A percentile compares a stretch with the other conserved stretches of the same genome.
Conservation (phyloP, 2,113 vertebrate species). For the Scopus umbretta region DNA sequence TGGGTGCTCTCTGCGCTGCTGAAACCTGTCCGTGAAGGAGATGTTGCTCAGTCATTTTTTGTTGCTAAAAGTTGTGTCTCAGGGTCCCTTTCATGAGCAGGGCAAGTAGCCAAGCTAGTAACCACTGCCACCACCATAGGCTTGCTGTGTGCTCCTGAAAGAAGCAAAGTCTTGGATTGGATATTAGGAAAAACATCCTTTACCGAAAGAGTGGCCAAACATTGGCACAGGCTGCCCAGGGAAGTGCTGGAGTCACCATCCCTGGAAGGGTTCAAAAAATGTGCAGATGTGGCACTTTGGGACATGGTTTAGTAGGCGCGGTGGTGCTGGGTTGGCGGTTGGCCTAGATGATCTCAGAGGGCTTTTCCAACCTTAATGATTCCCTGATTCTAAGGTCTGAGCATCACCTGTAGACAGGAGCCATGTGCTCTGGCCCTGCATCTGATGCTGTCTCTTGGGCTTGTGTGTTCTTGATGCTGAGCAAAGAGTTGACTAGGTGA, state of each 20-base stretch:
- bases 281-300: no score
- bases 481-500: not conserved
- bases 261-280: no score
- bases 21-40: not conserved
- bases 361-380: no score
- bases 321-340: no score
- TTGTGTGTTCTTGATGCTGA: not conserved
- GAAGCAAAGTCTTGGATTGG: not conserved
- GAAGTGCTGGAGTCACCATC: no score
- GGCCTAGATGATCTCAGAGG: no score
- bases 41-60: not conserved
- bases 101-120: not conserved
- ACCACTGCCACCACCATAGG: not conserved
- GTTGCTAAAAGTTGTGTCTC: not conserved
- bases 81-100: not conserved
- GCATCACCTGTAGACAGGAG: not conserved
- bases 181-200: no score
- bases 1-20: not conserved
- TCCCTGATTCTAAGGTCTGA: no score
- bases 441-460: not conserved
- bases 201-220: no score
- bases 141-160: not conserved
- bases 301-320: no score
- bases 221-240: no score
- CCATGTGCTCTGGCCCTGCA: not conserved